Evolutionary conservation across 2,888 invertebrate species (phyloP), one percentile per base, ranked within the genome.

Genomic region (Cantharis nigra): DNA sequence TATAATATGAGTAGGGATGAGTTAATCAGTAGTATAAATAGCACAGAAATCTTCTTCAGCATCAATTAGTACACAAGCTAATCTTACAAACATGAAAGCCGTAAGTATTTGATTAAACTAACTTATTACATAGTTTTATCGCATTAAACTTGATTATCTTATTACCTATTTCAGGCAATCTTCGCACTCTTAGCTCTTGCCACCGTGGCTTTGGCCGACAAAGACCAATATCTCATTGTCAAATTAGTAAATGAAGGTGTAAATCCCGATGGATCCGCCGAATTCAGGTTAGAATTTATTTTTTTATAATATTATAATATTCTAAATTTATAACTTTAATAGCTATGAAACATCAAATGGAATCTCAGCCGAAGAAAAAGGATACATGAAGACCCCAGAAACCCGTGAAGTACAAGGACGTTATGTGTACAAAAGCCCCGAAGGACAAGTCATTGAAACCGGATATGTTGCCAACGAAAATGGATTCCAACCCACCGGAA

Each of bases 381-480:
- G 92, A 14, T 86, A 87, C 11, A 90, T 91, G 30, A 91, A 90
- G 82, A 87, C 89, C 11, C 88, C 89, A 75, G 90, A 89, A 69
- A 88, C 88, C 11, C 89, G 89, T 9, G 91, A 90, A 14, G 87
- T 88, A 9, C 89, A 90, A 81, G 92, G 92, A 20, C 86, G 89
- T 2, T 92, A 89, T 88, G 87, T 90, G 63, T 91, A 89, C 87
- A 90, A 89, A 3, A 90, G 91, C 23, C 92, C 92, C n/a, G 93
- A 93, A 81, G 94, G 94, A n/a, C 87, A 90, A 64, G 89, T 89
- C 13, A 89, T 92, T 82, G 84, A 88, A 14, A 85, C 93, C 78
- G 87, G 88, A 64, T 94, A 93, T 87, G 84, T 90, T 75, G 93
- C 94, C 81, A 92, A 94, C 82, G 93, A 93, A 85, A 91, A 92